Evolutionary conservation across 1,140 invertebrate species (phyloP), one percentile per base, ranked within the genome.

Genomic region (Aphaenogaster ashmeadi): DNA sequence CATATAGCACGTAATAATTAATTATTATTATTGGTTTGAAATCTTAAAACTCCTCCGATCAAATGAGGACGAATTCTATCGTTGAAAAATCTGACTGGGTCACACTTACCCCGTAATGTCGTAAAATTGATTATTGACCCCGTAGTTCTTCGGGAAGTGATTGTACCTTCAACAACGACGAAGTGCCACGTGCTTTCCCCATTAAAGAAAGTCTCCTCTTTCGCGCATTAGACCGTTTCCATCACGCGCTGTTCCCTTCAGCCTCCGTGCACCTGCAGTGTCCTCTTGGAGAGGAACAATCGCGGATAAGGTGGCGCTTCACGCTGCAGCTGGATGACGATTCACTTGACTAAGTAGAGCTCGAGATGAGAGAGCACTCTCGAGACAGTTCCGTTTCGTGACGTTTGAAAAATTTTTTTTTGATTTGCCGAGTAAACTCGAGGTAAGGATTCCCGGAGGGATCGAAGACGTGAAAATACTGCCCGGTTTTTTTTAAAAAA

Each of bases 251-350:
- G 56, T 87, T 71, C 47, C 87, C 91, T 86, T 92, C 89, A 91
- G 90, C 71, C 86, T 88, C 88, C 91, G 9, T 71, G 90, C 75
- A 87, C 88, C 91, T 75, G 47, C 64, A 92, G 85, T 93, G 88
- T 93, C 83, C 88, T 93, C 80, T 92, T 91, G 92, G 89, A 94
- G 92, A 91, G 90, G 92, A 89, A 80, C 88, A 84, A 94, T 91
- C 84, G 88, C 92, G 89, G 85, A 80, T 56, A 87, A 91, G 93
- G 94, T 94, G 93, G 89, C 91, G 88, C 89, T 92, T 93, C 91
- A 92, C 93, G 89, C 92, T 93, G 91, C 91, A 90, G 91, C 92
- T 93, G 74, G 77, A 77, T 67, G 64, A 79, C 21, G 44, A 66
- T 38, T 79, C 41, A 50, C 18, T 79, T 56, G 77, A 79, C 38